A percentile compares a stretch with the other conserved stretches of the same genome.
phyloP scores from a whole-genome alignment of 2,888 invertebrate genomes.

The Heliconius aoede region DNA sequence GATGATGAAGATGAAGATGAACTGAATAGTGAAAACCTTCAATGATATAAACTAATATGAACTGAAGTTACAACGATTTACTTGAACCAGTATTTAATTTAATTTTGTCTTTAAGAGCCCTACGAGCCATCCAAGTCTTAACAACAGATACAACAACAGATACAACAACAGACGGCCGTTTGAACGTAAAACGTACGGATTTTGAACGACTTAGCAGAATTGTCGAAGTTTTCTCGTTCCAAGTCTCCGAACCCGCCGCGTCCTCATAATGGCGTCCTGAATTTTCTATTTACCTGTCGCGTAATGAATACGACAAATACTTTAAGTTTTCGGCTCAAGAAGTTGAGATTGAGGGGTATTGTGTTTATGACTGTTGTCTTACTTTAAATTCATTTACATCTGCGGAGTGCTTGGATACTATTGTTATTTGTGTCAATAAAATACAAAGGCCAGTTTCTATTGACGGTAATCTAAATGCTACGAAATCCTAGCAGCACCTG shows the following conservation, averaged over 20 bases:
- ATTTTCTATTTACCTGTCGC: conserved; percentile 35
- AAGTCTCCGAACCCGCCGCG: background rate
- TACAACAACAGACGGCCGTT: conserved; percentile 9
- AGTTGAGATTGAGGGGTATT: background rate
- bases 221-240: conserved; percentile 31
- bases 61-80: background rate
- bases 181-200: conserved; percentile 9
- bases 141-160: too few relatives aligned
- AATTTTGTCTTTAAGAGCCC: background rate
- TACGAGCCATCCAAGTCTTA: background rate
- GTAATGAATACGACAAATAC: conserved; percentile 34
- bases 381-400: background rate
- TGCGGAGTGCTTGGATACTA: too few relatives aligned
- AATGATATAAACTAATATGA: background rate
- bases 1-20: too few relatives aligned
- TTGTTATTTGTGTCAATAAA: too few relatives aligned
- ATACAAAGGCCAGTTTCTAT: too few relatives aligned
- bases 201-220: conserved; percentile 28
- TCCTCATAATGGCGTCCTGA: conserved; percentile 33
- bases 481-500: too few relatives aligned
- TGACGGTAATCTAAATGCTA: too few relatives aligned
- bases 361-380: background rate
- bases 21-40: too few relatives aligned
- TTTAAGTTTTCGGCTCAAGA: conserved; percentile 17
- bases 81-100: background rate